Percentiles rank a stretch among this genome's conserved stretches.
phyloP scores from a whole-genome alignment of 2,797 vertebrate genomes.

The Buceros bicornis region DNA sequence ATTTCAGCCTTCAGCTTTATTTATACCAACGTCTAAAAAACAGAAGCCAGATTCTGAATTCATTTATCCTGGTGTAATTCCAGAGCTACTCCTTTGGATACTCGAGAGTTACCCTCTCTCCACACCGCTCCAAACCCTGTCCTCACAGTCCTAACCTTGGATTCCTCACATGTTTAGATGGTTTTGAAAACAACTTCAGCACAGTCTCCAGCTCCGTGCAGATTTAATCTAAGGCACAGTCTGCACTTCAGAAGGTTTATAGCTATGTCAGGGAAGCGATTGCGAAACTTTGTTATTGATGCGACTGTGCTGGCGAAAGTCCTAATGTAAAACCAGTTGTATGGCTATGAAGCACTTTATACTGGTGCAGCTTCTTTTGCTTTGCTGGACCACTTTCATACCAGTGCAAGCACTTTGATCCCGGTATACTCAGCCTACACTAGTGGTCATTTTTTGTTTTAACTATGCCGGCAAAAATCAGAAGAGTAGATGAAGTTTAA shows the following conservation, averaged over 20 bases:
- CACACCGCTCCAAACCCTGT: background rate
- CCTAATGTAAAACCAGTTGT: background rate
- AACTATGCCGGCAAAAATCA: background rate
- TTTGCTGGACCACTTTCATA: constrained; percentile 13
- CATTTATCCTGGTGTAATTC: background rate
- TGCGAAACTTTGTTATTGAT: background rate
- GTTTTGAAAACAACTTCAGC: background rate
- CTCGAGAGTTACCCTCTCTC: background rate
- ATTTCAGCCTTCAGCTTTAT: background rate
- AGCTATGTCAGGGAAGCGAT: background rate
- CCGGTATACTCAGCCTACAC: background rate
- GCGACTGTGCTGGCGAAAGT: background rate
- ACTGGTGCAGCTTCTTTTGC: constrained; percentile 13
- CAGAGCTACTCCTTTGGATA: background rate
- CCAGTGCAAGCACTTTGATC: constrained; percentile 1
- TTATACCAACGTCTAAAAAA: background rate
- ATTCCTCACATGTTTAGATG: background rate
- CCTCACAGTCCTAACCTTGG: background rate
- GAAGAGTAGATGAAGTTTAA: background rate
- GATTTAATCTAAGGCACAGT: background rate
- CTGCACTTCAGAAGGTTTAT: background rate
- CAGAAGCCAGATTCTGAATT: background rate
- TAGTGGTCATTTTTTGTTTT: background rate
- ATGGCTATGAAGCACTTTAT: constrained; percentile 47
- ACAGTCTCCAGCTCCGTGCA: background rate